Evolutionary conservation across 2,888 invertebrate species (phyloP).

Genomic region (Timema cristinae): DNA sequence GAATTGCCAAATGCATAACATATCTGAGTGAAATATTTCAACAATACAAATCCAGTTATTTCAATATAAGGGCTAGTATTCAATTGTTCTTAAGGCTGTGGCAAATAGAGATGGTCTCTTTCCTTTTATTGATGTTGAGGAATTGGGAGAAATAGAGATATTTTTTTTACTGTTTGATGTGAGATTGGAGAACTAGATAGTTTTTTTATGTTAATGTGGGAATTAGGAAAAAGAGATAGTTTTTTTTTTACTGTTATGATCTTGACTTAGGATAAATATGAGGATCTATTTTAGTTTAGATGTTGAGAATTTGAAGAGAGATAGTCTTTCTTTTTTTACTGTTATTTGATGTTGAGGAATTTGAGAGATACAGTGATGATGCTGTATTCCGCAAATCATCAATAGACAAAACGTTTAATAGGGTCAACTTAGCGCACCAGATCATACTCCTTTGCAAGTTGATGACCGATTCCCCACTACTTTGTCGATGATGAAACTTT

Average conservation of each 20-base stretch:
- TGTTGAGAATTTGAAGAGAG: too few species aligned
- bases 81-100: constrained; percentile 15
- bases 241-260: too few species aligned
- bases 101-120: constrained; percentile 13
- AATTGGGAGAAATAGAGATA: too few species aligned
- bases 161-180: constrained; percentile 17
- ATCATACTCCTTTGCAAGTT: neutral
- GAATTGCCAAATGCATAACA: constrained; percentile 19
- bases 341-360: constrained; percentile 17
- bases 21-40: neutral
- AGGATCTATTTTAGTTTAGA: too few species aligned
- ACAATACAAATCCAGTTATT: neutral
- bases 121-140: too few species aligned
- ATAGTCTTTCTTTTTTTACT: too few species aligned
- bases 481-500: constrained; percentile 28
- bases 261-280: too few species aligned
- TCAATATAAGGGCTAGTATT: constrained; percentile 1
- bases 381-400: constrained; percentile 1
- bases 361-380: constrained; percentile 20
- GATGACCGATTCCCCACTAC: constrained; percentile 13
- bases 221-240: too few species aligned
- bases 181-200: constrained; percentile 19
- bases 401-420: constrained; percentile 1
- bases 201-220: too few species aligned
- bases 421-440: constrained; percentile 3